These are phyloP conservation scores for Diarsia dahlii DNA, from an alignment of 2,888 invertebrate genomes.

Conservation along the genomic window DNA sequence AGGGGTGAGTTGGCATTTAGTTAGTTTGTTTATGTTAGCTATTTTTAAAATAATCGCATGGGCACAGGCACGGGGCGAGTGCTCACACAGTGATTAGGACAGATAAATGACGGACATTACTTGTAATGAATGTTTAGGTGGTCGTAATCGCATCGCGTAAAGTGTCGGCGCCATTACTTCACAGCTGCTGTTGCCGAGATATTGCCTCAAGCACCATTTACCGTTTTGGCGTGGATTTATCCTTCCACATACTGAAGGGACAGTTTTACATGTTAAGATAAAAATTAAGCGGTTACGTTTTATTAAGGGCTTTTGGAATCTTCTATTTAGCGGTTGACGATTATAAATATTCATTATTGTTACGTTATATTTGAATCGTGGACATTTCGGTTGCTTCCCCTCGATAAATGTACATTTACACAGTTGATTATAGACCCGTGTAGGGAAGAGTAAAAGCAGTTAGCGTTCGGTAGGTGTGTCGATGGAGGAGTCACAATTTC, in stretches of 20 bases:
- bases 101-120: slow-evolving; percentile 90
- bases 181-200: slow-evolving; percentile 89
- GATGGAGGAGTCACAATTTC: slow-evolving; percentile 89
- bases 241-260: slow-evolving; percentile 76
- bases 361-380: slow-evolving; percentile 14
- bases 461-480: slow-evolving; percentile 86
- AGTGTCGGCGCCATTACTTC: slow-evolving; percentile 90
- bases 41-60: slow-evolving; percentile 75
- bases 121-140: slow-evolving; percentile 91
- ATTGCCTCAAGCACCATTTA: slow-evolving; percentile 87
- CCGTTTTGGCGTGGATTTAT: slow-evolving; percentile 85
- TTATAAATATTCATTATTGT: slow-evolving; percentile 43
- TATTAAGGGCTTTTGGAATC: slow-evolving; percentile 50
- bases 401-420: slow-evolving; percentile 40
- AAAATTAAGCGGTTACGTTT: slow-evolving; percentile 66
- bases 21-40: slow-evolving; percentile 65
- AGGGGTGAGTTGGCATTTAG: slow-evolving; percentile 48
- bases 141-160: slow-evolving; percentile 90
- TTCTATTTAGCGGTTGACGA: slow-evolving; percentile 17
- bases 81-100: slow-evolving; percentile 88
- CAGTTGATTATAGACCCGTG: slow-evolving; percentile 62
- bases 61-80: slow-evolving; percentile 74
- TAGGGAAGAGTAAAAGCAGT: slow-evolving; percentile 75
- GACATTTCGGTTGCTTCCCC: slow-evolving; percentile 33
- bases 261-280: slow-evolving; percentile 75